Base-by-base conservation (phyloP, 2,888 invertebrate species). In the Pteria penguin region DNA sequence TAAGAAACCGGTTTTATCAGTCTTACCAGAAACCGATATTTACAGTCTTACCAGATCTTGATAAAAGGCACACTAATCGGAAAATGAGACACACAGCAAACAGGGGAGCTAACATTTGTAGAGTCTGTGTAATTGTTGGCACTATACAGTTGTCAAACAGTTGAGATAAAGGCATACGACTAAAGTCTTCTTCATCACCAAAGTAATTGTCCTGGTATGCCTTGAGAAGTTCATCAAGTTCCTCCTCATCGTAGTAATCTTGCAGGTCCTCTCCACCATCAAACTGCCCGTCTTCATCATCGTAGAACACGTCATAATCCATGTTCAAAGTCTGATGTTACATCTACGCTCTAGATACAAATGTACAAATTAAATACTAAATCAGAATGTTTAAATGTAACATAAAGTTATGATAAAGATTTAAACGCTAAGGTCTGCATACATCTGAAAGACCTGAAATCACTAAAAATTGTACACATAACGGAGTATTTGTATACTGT, bases 121-220 rank as follows among this genome's bases (percentile, higher is more conserved):
- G 54, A 5, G 90, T 87, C 76, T 90, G 90, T n/a, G 82, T 80
- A 33, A 87, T 62, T 1, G 89, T 90, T 18, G 91, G 91, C 1
- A 87, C 54, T 8, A 91, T 68, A 78, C 91, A 91, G 68, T 84
- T 87, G 26, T 86, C 84, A 68, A 83, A 76, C 54, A 89, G 76
- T 36, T 89, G 84, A 55, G 69, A 79, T 8, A 88, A 72, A 4
- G 86, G 77, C 11, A 86, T 82, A 18, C 87, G 77, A 1, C 76
- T 70, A 36, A 85, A 79, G 2, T 84, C 84, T 60, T 76, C 79
- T 4, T 81, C 75, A 58, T 85, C 81, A 29, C 60, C 68, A 54
- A 74, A 72, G 26, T 72, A 61, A 36, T 73, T 58, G 29, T 78
- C 72, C 4, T 57, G 55, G 60, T 82, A 81, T 1, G 75, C 63